Evolutionary conservation across 1,140 invertebrate genomes (phyloP), one percentile per base, ranked within the genome.

Genomic region (Ylistrum balloti): DNA sequence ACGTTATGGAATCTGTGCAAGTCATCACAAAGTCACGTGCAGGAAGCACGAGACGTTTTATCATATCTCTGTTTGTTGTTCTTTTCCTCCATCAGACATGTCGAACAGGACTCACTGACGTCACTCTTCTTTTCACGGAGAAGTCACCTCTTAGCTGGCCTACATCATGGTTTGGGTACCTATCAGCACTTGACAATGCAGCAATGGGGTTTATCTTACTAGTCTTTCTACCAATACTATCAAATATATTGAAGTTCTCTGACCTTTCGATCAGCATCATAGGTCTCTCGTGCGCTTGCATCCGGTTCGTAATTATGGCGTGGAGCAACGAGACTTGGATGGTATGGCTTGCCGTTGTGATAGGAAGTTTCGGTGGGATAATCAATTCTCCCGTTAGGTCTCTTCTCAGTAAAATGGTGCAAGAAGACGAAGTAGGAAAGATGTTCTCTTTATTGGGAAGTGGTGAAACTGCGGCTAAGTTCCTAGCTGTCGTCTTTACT

Each of bases 131-230:
- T 0, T 93, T 92, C 85, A 93, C 93, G 20, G 93, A 93, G 87
- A 88, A 91, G 88, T 92, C 93, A 9, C 93, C 93, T 9, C 89
- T 95, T 0, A 92, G 92, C 41, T 95, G 95, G 95, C 92, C 92
- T 7, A 93, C 93, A 20, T 94, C 94, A 33, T 92, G 94, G 93
- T 95, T 95, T 91, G 95, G 95, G 1, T 95, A 95, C 91, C 90
- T 95, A 33, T 90, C 95, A 48, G 94, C 95, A 13, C 91, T 92
- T 22, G 94, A 95, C 89, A 95, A 95, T 74, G 93, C 93, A n/a
- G 91, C 91, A 15, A 93, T 95, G 90, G 95, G 94, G 3, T 86
- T 95, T 10, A 93, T 93, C 22, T 89, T 94, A 20, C 88, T 94
- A 9, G 86, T 95, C 15, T 86, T 95, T 11, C 86, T 95, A 33